A percentile compares a stretch with the other conserved stretches of the same genome.
Conservation (phyloP, 2,113 vertebrate genomes). For the Pseudorasbora parva region DNA sequence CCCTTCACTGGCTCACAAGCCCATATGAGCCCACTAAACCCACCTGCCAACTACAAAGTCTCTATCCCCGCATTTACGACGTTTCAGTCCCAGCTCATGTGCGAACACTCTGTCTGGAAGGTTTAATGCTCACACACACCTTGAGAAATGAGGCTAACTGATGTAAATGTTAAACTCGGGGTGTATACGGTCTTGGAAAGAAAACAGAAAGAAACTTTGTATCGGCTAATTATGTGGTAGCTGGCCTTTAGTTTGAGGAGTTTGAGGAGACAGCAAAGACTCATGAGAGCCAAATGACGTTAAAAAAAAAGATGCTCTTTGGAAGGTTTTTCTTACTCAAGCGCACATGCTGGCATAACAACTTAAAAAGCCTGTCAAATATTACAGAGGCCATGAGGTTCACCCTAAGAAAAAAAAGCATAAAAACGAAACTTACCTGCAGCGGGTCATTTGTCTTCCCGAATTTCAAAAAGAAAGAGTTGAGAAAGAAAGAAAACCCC, state of each 20-base stretch:
- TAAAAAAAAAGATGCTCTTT: conserved; percentile 5
- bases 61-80: not conserved
- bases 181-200: conserved; percentile 2
- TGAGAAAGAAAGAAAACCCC: conserved; percentile 44
- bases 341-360: not conserved
- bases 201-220: conserved; percentile 18
- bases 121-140: conserved; percentile 6
- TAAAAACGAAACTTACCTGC: conserved; percentile 65
- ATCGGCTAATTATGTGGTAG: not conserved
- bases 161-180: conserved; percentile 16
- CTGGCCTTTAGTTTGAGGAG: conserved; percentile 38
- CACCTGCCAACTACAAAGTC: conserved; percentile 33
- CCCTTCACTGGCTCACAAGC: conserved; percentile 33
- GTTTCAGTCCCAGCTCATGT: conserved; percentile 1
- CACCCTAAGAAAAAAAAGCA: conserved; percentile 42
- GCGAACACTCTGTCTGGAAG: conserved; percentile 32
- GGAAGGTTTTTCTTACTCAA: not conserved
- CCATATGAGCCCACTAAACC: conserved; percentile 24
- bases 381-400: conserved; percentile 21
- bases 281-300: conserved; percentile 24
- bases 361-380: conserved; percentile 33
- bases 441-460: conserved; percentile 53
- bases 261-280: conserved; percentile 37
- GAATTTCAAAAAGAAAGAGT: conserved; percentile 29
- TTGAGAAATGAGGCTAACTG: conserved; percentile 12